Base-by-base conservation (phyloP, 2,113 vertebrate genomes). In the Hippocampus barbouri region DNA sequence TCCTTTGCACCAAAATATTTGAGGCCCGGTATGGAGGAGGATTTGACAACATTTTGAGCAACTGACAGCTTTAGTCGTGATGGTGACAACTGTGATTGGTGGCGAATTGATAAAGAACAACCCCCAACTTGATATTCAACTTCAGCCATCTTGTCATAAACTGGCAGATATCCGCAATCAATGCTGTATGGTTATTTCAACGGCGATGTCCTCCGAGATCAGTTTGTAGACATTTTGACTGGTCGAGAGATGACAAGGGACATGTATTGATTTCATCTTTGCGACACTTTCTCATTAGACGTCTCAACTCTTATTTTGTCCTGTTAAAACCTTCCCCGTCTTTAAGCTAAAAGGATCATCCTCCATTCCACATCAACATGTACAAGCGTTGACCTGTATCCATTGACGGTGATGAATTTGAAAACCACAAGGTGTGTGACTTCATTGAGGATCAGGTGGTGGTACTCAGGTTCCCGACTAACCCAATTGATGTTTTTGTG, bases 401-500 rank as follows among this genome's bases (percentile, higher is more conserved):
- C 79, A 77, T 60, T 69, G 41, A 40, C 40, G 77, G 74, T 85
- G 85, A 84, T 76, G 66, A 83, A 83, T 86, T 72, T 77, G 66
- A 82, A 73, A 81, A 78, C 79, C 60, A 74, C 59, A 70, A 25
- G 51, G 67, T 65, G 65, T 73, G 69, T 53, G 67, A 78, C 69
- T 83, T 82, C 57, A n/a, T 69, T 40, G 70, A 84, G 81, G 60
- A 72, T 81, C 76, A 82, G 70, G 65, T 54, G 23, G 8, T 63
- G 73, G 83, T 57, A 65, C 73, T 57, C 45, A 73, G 83, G 75
- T 85, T 66, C 83, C 70, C 82, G 77, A 78, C 81, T 74, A 81
- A 45, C n/a, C 4, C 54, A 62, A 10, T 73, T 63, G 68, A 79
- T 30, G 56, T 56, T 65, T 68, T 68, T 59, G 20, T 70, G 23